Percentiles rank a stretch among this genome's conserved stretches.
Evolutionary conservation across 1,140 invertebrate species (phyloP).

Genomic region (Trissolcus basalis): DNA sequence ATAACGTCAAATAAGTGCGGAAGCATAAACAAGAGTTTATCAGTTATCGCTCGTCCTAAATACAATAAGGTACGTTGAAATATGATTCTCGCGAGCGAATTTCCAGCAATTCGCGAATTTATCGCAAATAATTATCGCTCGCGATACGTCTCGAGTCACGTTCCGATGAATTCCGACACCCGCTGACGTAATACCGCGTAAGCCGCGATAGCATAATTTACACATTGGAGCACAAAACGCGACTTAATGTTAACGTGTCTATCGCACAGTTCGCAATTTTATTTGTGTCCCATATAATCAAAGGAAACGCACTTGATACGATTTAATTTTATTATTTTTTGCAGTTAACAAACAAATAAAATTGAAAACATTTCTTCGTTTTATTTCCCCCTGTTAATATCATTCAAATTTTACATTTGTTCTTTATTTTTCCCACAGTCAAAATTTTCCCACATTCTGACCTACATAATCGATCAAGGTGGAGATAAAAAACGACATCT

Average conservation of each 20-base stretch:
- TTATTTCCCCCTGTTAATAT: too few relatives aligned
- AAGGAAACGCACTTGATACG: too few relatives aligned
- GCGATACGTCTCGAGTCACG: conserved; percentile 53
- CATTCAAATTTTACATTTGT: too few relatives aligned
- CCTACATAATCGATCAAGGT: neutral
- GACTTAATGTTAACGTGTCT: conserved; percentile 34
- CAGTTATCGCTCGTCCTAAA: conserved; percentile 55
- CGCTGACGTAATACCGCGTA: conserved; percentile 52
- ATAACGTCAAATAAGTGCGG: conserved; percentile 57
- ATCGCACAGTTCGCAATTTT: conserved; percentile 29
- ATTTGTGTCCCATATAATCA: too few relatives aligned
- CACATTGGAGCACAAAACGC: conserved; percentile 48
- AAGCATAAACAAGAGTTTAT: conserved; percentile 57
- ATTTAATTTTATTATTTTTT: too few relatives aligned
- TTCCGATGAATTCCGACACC: conserved; percentile 60
- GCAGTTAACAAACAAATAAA: too few relatives aligned
- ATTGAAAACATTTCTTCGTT: too few relatives aligned
- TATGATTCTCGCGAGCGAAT: conserved; percentile 57
- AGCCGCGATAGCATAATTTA: conserved; percentile 51
- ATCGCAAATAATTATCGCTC: conserved; percentile 53
- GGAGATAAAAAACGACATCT: neutral
- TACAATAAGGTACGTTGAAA: conserved; percentile 59
- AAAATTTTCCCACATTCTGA: conserved; percentile 11
- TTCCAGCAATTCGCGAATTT: conserved; percentile 57
- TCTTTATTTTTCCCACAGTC: neutral